Evolutionary conservation across 2,113 vertebrate genomes (phyloP), one percentile per base, ranked within the genome.

Genomic region (Tachysurus fulvidraco): DNA sequence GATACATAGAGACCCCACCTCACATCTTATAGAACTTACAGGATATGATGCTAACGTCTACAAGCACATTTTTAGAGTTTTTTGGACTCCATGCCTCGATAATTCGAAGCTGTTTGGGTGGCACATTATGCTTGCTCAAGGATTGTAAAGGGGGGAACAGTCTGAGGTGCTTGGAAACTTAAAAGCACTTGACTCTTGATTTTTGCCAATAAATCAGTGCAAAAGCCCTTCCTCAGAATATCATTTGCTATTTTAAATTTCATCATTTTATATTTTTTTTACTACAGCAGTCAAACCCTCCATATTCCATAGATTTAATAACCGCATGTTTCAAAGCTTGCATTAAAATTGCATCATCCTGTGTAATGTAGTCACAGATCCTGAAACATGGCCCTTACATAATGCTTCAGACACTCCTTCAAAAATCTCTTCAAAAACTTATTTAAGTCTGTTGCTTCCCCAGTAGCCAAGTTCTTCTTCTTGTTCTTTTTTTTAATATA

Each of bases 311-410:
- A 64, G 46, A 21, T 71, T 52, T 65, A 78, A 85, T 64, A 36
- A 25, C 6, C 25, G 60, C 36, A 55, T 71, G 25, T 86, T 86
- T 25, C 54, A 86, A n/a, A 62, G 55, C 55, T 28, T 62, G 55
- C 36, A 57, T 46, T 62, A 62, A 82, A 41, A 73, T 86, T 86
- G 85, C 85, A 71, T 86, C 85, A 86, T 71, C 12, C 6, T 25
- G 17, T 65, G 60, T 74, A 69, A 50, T 36, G 17, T n/a, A 82
- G 41, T 16, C 55, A 17, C 44, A 36, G n/a, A 44, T n/a, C 54
- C n/a, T 44, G 44, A 79, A 85, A 67, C 55, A 41, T 59, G 16
- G 21, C 28, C 65, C 13, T 57, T 71, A 62, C 21, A 28, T 57
- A 86, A 55, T 50, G 19, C 28, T 71, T 55, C 28, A 73, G 67